Base-by-base conservation (phyloP, 1,140 invertebrate genomes). In the Meloidogyne exigua region DNA sequence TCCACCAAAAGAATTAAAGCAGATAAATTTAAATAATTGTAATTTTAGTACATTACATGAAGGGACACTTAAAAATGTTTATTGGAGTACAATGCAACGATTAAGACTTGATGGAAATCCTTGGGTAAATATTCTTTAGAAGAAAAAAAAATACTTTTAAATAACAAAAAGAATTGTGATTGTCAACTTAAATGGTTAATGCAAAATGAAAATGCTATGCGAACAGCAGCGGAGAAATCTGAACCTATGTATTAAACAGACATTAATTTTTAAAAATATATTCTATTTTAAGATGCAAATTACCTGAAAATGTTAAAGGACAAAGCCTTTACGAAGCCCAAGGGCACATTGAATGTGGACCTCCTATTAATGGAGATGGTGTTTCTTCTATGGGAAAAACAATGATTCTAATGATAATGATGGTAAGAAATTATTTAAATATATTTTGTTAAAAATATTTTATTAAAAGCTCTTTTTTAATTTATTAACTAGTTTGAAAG, bases 101-200 rank as follows among this genome's bases (percentile, higher is more conserved):
- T 23, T 75, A 18, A 28, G 26, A 63, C 15, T 76, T 32, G 39
- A 36, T n/a, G 75, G 75, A 73, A 76, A 76, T 73, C 75, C 69
- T 44, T 75, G 26, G 23, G 62, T 75, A 75, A 25, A n/a, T n/a
- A 57, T 3, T 32, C 7, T n/a, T n/a, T n/a, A n/a, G n/a, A n/a
- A n/a, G n/a, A n/a, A n/a, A 57, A 28, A 23, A 23, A 23, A 23
- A 21, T 32, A 28, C 11, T 39, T 28, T 25, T 71, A 39, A 68
- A 2, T 57, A 28, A 62, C n/a, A 11, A 44, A 32, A 32, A 64
- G 66, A 25, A 44, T 23, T 76, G 68, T 39, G 49, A 63, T 63
- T 69, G 68, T 21, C 42, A 72, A 28, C 39, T 57, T 32, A 67
- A 76, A 36, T 68, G 65, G 39, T 9, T 68, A 65, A 23, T 76